Base-by-base conservation (phyloP, 2,113 vertebrate species). In the Micronycteris hirsuta region DNA sequence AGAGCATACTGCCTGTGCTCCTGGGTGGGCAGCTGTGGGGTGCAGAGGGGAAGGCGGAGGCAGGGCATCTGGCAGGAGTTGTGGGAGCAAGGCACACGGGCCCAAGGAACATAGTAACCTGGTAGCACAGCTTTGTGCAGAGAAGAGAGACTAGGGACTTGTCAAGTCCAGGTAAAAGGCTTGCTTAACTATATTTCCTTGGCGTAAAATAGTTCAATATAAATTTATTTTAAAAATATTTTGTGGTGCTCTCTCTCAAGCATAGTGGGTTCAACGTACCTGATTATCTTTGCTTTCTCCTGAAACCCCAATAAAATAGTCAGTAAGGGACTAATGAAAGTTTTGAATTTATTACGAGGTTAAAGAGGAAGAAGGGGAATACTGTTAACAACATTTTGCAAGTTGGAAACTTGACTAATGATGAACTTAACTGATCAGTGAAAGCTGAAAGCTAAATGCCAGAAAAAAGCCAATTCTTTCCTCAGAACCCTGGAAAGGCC, bases 251-350 rank as follows among this genome's bases (percentile, higher is more conserved):
- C 54, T 41, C 38, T 96, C 76, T 96, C n/a, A 92, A 61, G 38
- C 61, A 9, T 65, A 54, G n/a, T 95, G 24, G 17, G 63, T 92
- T 94, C 80, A 68, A 65, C 24, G 31, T 70, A 4, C 5, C 9
- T 82, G n/a, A n/a, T 92, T 91, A 91, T 89, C 45, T 89, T 86
- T 95, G 31, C 22, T 43, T 74, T 93, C 47, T 94, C 33, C 33
- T 89, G 38, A 74, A 90, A 61, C 43, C 28, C 38, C 20, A 49
- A 49, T 43, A 89, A 74, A 70, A 87, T 77, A 38, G 28, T 45
- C 17, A 86, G 80, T 67, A 68, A 89, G 33, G 43, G 36, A 78
- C 58, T 52, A 83, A 49, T 47, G 36, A 83, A 96, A 87, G 52
- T n/a, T 56, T 33, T 22, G 17, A 61, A 28, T 70, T 86, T 74